phyloP scores from a whole-genome alignment of 2,797 vertebrate genomes.

The Molossus alvarezi region DNA sequence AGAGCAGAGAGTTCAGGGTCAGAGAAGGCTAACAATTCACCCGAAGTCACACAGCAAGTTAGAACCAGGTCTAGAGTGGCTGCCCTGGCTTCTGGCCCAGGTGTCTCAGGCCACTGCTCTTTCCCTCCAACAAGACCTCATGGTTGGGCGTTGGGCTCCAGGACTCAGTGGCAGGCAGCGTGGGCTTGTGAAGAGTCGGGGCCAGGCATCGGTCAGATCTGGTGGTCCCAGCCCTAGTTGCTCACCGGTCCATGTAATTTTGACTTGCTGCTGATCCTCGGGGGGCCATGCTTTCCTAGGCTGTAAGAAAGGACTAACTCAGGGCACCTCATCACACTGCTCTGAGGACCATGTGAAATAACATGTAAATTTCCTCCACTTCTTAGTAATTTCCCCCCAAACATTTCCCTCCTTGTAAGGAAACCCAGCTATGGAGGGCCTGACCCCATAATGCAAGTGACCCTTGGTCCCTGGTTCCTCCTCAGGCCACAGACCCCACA shows the following conservation, averaged over 20 bases:
- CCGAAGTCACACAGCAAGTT: not conserved
- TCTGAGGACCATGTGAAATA: not conserved
- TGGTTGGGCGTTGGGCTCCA: not conserved
- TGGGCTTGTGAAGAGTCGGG: not conserved
- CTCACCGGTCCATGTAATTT: not conserved
- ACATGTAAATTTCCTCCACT: not conserved
- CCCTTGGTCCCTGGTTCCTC: not conserved
- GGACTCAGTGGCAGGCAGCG: not conserved
- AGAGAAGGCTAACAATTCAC: not conserved
- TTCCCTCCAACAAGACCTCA: not conserved
- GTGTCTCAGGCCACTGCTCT: not conserved
- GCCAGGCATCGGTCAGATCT: not conserved
- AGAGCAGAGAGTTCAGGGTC: not conserved
- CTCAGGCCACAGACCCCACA: conserved; percentile 37
- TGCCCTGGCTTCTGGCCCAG: not conserved
- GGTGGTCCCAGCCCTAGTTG: not conserved
- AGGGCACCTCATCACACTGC: not conserved
- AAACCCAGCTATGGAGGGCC: not conserved
- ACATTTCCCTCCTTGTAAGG: conserved; percentile 33
- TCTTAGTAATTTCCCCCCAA: not conserved
- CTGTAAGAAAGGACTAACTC: not conserved
- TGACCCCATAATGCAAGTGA: not conserved
- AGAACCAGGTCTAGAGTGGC: not conserved
- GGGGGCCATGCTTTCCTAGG: not conserved
- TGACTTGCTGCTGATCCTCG: not conserved